A percentile compares a stretch with the other conserved stretches of the same genome.
Evolutionary conservation across 2,113 vertebrate species (phyloP).

Genomic region (Cyprinodon brontotheroides): DNA sequence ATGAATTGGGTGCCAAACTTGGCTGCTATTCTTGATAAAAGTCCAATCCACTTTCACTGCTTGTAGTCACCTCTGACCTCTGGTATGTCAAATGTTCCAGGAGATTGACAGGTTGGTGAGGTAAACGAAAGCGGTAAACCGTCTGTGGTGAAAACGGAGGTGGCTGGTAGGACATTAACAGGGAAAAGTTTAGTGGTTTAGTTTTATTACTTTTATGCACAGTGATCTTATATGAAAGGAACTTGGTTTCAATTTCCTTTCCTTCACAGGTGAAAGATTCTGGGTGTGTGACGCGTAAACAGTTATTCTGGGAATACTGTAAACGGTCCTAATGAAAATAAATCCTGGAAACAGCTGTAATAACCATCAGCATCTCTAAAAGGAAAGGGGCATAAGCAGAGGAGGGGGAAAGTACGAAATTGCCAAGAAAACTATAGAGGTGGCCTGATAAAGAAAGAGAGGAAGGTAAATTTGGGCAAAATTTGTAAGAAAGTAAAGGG

Average conservation of each 20-base stretch:
- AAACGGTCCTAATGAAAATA: constrained; percentile 55
- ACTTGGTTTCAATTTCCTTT: background rate
- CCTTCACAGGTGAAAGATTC: constrained; percentile 8
- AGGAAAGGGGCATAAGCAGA: background rate
- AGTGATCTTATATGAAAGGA: background rate
- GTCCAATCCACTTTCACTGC: constrained; percentile 47
- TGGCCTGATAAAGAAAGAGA: no score
- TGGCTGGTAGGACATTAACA: background rate
- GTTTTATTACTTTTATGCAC: background rate
- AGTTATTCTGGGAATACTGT: constrained; percentile 56
- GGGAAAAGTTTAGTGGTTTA: background rate
- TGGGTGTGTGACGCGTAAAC: constrained; percentile 42
- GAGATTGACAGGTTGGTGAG: background rate
- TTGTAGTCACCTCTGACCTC: constrained; percentile 66
- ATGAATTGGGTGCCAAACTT: constrained; percentile 34
- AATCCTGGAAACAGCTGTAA: constrained; percentile 60
- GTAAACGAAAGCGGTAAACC: background rate
- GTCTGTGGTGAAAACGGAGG: background rate
- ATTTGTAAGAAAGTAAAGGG: no score
- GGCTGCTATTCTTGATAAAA: constrained; percentile 41
- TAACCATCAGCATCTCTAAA: constrained; percentile 60
- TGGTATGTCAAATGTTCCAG: constrained; percentile 7
- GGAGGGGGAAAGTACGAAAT: background rate
- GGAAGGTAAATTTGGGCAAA: background rate
- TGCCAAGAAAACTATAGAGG: no score